Evolutionary conservation across 1,140 invertebrate genomes (phyloP).

Genomic region (Leptonema lineaticorne): DNA sequence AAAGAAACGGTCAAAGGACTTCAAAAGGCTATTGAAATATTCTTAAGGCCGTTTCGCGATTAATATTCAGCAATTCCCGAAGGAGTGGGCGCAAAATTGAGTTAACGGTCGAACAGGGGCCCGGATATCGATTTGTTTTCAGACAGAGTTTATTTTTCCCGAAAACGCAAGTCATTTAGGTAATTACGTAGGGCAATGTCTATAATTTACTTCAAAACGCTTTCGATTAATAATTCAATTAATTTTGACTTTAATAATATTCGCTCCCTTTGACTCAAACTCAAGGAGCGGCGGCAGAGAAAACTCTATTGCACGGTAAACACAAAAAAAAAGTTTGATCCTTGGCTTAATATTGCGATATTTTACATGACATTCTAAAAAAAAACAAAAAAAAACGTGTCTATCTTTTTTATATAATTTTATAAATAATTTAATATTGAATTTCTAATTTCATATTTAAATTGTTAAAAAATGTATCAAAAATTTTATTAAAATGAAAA

Average conservation of each 20-base stretch:
- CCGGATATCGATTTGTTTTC: constrained; percentile 14
- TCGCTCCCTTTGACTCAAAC: too few relatives aligned
- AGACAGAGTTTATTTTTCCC: not conserved
- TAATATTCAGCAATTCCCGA: not conserved
- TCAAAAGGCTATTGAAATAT: not conserved
- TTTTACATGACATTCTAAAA: too few relatives aligned
- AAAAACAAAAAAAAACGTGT: too few relatives aligned
- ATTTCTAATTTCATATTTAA: too few relatives aligned
- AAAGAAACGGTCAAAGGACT: not conserved
- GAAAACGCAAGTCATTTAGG: constrained; percentile 22
- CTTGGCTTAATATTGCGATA: too few relatives aligned
- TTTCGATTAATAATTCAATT: constrained; percentile 25
- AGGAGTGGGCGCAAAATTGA: constrained; percentile 1
- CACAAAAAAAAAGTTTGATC: too few relatives aligned
- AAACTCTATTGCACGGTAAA: not conserved
- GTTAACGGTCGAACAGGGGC: not conserved
- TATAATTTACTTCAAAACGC: constrained; percentile 16
- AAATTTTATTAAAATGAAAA: too few relatives aligned
- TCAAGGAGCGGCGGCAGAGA: not conserved
- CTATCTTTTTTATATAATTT: too few relatives aligned
- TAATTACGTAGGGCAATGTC: constrained; percentile 18
- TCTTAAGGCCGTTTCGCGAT: not conserved
- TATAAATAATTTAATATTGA: too few relatives aligned
- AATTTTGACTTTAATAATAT: constrained; percentile 21
- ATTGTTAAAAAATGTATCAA: too few relatives aligned